Evolutionary conservation across 2,797 vertebrate species (phyloP).

Genomic region (Heliangelus exortis): DNA sequence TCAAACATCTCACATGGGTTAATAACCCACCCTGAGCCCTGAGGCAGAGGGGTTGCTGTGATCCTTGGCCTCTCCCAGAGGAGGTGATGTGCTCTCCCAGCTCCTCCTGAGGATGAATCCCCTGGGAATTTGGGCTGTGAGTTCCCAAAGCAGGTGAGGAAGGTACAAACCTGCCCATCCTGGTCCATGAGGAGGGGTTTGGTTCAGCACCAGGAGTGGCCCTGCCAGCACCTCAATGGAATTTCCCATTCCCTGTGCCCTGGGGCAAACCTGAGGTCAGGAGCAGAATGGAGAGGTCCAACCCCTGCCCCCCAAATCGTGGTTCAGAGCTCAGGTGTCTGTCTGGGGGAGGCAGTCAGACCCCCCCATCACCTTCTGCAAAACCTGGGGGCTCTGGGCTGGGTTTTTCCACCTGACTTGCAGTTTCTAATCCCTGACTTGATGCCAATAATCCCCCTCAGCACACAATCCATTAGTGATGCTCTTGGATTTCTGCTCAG

Average conservation of each 20-base stretch:
- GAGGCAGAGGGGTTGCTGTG: background rate
- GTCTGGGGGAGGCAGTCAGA: background rate
- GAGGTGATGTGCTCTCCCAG: background rate
- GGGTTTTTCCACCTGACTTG: background rate
- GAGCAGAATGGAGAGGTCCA: background rate
- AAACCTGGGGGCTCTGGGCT: background rate
- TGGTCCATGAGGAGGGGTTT: background rate
- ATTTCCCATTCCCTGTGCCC: background rate
- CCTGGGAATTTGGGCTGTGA: background rate
- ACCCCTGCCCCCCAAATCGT: fast-evolving
- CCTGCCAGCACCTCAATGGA: background rate
- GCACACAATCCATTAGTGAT: background rate
- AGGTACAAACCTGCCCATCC: background rate
- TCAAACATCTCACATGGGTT: no score
- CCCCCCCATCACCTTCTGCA: fast-evolving
- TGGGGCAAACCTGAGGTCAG: background rate
- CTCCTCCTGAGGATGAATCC: background rate
- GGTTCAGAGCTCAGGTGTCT: fast-evolving
- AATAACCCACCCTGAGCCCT: background rate
- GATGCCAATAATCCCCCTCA: constrained; percentile 33
- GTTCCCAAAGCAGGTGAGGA: background rate
- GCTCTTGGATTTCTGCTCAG: constrained; percentile 11
- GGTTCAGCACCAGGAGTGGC: fast-evolving
- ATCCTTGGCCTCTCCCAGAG: background rate
- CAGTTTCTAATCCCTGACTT: background rate